Base-by-base conservation (phyloP, 2,888 invertebrate genomes). In the Drosophila mulleri region DNA sequence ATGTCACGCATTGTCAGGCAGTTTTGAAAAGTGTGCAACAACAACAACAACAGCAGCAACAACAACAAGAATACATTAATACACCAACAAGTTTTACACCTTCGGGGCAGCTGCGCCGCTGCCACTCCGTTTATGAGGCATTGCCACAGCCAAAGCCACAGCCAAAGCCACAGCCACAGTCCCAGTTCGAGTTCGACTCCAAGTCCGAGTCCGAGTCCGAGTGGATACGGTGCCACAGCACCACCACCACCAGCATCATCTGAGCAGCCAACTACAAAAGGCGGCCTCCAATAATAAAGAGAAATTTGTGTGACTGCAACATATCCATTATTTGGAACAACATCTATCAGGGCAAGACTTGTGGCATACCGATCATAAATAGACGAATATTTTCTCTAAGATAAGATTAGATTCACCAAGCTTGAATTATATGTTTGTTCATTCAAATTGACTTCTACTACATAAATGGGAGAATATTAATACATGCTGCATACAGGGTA, bases 1-100 rank as follows among this genome's bases (percentile, higher is more conserved):
- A 89, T 89, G 89, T 86, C 86, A 87, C 90, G 88, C 86, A 87
- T 87, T 87, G 86, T 89, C 86, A 87, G 90, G 83, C 90, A 89
- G 83, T 89, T 85, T 87, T 89, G 86, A 87, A 88, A 89, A 87
- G 83, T 87, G 86, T 88, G 72, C 89, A 84, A 67, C 87, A 79
- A 64, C 80, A 72, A 61, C 23, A 58, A 35, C 66, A 72, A 32
- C 61, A 62, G 12, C 80, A 72, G 58, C 59, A 61, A 20, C 66
- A 75, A n/a, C 58, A 65, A 29, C 56, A 57, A 59, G 60, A 67
- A 67, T 29, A 59, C 61, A 69, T 63, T 62, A 79, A 75, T 67
- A 79, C 66, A 77, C 77, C 81, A 77, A 73, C 79, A 83, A 86
- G 84, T 89, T 85, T 89, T 73, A 73, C 72, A 75, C 77, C 84